A percentile compares a stretch with the other conserved stretches of the same genome.
Evolutionary conservation across 2,113 vertebrate genomes (phyloP).

Genomic region (Daubentonia madagascariensis): DNA sequence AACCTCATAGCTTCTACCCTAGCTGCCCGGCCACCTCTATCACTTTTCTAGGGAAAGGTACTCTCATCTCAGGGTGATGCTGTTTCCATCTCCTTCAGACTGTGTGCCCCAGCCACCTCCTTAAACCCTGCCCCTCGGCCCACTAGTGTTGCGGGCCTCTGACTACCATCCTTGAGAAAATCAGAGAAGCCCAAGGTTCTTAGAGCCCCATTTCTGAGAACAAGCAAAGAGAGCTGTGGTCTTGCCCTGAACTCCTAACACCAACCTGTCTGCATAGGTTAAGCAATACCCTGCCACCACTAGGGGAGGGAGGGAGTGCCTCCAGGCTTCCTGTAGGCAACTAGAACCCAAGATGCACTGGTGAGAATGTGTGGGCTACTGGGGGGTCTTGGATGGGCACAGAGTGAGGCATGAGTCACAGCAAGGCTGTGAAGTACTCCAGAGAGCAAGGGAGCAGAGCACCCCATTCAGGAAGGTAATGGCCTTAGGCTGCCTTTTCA

Average conservation of each 20-base stretch:
- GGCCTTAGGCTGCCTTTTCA: neutral
- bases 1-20: neutral
- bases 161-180: neutral
- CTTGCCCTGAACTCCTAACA: neutral
- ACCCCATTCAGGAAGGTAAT: neutral
- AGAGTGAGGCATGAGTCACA: neutral
- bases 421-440: neutral
- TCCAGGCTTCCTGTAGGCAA: neutral
- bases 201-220: neutral
- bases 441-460: neutral
- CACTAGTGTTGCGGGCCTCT: neutral
- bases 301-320: neutral
- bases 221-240: neutral
- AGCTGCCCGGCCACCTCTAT: neutral
- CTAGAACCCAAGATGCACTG: neutral
- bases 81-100: neutral
- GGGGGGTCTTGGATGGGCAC: neutral
- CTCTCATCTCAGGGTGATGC: neutral
- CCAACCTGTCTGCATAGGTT: neutral
- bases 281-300: neutral
- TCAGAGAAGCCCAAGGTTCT: neutral
- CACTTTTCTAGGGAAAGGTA: neutral
- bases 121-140: neutral
- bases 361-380: neutral
- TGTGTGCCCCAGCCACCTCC: neutral